Conservation (phyloP, 2,888 invertebrate species). For the Tipula helvola region DNA sequence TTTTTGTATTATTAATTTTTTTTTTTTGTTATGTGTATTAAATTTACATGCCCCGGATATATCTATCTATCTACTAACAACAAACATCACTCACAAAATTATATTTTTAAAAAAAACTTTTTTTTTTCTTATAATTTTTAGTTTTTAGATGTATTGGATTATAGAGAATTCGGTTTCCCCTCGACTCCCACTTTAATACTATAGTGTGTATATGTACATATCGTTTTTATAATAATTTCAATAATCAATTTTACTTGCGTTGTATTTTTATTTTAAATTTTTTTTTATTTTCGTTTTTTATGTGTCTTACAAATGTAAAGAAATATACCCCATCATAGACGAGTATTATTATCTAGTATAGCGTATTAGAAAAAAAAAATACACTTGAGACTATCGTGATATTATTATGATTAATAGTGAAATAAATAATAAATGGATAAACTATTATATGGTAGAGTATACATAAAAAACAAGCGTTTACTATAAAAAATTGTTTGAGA, state of each 20-base stretch:
- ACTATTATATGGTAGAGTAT: background rate
- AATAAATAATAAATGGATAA: background rate
- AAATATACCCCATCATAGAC: background rate
- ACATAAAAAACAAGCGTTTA: background rate
- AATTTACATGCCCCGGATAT: background rate
- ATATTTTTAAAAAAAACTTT: background rate
- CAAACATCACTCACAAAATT: background rate
- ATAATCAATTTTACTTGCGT: background rate
- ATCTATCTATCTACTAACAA: background rate
- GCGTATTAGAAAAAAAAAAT: background rate
- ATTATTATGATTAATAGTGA: background rate
- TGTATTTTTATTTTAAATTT: background rate
- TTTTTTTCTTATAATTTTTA: background rate
- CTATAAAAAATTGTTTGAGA: background rate
- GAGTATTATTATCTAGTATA: background rate
- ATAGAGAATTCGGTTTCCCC: background rate
- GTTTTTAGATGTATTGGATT: background rate
- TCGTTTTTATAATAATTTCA: background rate
- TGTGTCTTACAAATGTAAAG: background rate
- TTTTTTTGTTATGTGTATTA: background rate
- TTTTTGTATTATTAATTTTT: background rate
- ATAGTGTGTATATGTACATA: background rate
- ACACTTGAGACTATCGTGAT: background rate
- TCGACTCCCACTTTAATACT: background rate
- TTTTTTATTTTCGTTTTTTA: background rate